Base-by-base conservation (phyloP, 1,140 invertebrate species). In the Marisa cornuarietis region DNA sequence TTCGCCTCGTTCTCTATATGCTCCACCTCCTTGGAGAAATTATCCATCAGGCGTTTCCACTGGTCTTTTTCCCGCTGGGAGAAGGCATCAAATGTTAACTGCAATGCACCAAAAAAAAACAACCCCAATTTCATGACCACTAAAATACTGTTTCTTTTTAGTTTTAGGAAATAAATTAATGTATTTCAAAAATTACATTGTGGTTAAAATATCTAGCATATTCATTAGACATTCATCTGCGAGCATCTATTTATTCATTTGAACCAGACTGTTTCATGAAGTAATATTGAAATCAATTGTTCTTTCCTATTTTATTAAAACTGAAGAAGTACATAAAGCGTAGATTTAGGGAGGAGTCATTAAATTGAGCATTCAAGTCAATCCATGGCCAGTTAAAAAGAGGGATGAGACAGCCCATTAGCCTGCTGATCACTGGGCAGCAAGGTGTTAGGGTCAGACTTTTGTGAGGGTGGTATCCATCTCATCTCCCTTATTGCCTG, bases 21-120 rank as follows among this genome's bases (percentile, higher is more conserved):
- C 11, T 90, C 87, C 0, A 97, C 94, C 86, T 96, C 94, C 58
- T 92, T 93, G 85, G 95, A 93, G 86, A 97, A 96, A 78, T 93
- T 93, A 0, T 93, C 92, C 91, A 96, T 94, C 0, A 96, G 93
- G 2, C 94, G 94, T 81, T 95, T 94, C 96, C 96, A 98, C 85
- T 95, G 95, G 87, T 95, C 94, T 86, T 93, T 94, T 82, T 96
- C 95, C 74, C 94, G 93, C 65, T 93, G 93, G 31, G 92, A 91
- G 85, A 96, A 97, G 72, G 96, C 93, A 85, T 96, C 95, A 90
- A 96, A 97, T 84, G 95, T 94, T 0, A 96, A 93, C 89, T 91
- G 80, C 22, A 81, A 42, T 42, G 31, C 31, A 42, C 31, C 31
- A 2, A 2, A 83, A 74, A 31, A 78, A 80, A 76, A 78, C 52